Evolutionary conservation across 2,888 invertebrate genomes (phyloP).

Genomic region (Allygus modestus): DNA sequence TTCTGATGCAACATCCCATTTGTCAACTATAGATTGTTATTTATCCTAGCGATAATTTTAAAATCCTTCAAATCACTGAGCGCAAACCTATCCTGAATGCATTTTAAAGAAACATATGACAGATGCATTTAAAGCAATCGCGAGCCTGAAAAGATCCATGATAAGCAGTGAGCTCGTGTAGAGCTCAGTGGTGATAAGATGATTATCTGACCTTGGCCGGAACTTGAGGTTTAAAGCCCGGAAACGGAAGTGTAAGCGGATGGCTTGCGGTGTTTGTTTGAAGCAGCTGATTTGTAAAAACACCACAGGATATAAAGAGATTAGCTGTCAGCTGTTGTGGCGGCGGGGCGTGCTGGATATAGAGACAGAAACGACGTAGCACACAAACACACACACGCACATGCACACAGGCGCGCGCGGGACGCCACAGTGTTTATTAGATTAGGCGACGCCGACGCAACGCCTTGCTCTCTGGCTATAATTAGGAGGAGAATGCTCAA

Average conservation of each 20-base stretch:
- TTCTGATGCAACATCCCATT: too few species aligned
- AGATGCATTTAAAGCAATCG: too few species aligned
- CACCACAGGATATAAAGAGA: conserved; percentile 43
- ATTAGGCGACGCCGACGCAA: conserved; percentile 1
- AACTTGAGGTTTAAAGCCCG: conserved; percentile 16
- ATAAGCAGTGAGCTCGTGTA: too few species aligned
- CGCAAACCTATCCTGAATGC: too few species aligned
- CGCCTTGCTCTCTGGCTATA: background rate
- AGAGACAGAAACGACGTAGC: conserved; percentile 4
- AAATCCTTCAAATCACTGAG: too few species aligned
- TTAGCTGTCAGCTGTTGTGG: conserved; percentile 37
- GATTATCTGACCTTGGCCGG: conserved; percentile 18
- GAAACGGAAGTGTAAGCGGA: conserved; percentile 23
- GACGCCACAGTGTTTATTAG: conserved; percentile 11
- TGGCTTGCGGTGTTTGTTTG: conserved; percentile 31
- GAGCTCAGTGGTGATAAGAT: background rate
- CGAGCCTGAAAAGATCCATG: too few species aligned
- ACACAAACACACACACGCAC: background rate
- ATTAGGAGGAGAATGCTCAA: background rate
- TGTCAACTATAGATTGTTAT: too few species aligned
- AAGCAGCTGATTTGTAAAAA: conserved; percentile 45
- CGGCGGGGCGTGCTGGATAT: conserved; percentile 5
- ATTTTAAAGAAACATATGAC: too few species aligned
- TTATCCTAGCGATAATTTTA: too few species aligned
- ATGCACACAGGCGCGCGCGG: background rate